A percentile compares a stretch with the other conserved stretches of the same genome.
Conservation (phyloP, 2,888 invertebrate species). For the Dugesia japonica region DNA sequence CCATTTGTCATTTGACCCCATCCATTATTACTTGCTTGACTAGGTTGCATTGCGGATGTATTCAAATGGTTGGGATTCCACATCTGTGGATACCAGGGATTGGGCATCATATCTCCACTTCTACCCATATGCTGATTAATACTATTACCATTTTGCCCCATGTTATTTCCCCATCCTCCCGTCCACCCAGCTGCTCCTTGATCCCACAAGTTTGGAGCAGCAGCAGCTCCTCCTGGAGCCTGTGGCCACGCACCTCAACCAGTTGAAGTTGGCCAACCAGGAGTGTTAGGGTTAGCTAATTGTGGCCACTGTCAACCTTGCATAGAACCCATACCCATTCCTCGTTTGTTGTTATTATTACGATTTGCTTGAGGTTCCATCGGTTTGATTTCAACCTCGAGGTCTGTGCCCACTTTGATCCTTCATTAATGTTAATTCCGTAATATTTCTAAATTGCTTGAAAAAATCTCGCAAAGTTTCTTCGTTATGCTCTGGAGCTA, state of each 20-base stretch:
- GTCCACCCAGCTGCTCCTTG: background rate
- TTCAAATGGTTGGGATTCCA: background rate
- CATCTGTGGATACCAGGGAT: background rate
- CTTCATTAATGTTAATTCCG: slow-evolving; percentile 35
- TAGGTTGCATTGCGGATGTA: background rate
- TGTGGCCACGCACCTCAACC: background rate
- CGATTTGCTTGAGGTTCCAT: slow-evolving; percentile 34
- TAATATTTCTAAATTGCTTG: slow-evolving; percentile 35
- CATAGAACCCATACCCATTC: slow-evolving; percentile 7
- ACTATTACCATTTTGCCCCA: background rate
- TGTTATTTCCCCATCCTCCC: background rate
- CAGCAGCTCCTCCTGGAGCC: background rate
- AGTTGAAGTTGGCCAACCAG: background rate
- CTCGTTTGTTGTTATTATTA: slow-evolving; percentile 1
- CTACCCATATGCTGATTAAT: background rate
- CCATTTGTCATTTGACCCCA: background rate
- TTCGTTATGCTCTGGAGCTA: slow-evolving; percentile 33
- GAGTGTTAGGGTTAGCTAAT: background rate
- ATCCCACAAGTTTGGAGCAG: background rate
- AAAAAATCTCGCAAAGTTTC: slow-evolving; percentile 34
- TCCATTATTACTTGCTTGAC: background rate
- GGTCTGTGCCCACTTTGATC: slow-evolving; percentile 35
- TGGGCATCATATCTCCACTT: background rate
- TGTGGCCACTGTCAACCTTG: background rate
- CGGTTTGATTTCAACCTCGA: slow-evolving; percentile 36